phyloP scores from a whole-genome alignment of 1,140 invertebrate species.

The Lerema accius region DNA sequence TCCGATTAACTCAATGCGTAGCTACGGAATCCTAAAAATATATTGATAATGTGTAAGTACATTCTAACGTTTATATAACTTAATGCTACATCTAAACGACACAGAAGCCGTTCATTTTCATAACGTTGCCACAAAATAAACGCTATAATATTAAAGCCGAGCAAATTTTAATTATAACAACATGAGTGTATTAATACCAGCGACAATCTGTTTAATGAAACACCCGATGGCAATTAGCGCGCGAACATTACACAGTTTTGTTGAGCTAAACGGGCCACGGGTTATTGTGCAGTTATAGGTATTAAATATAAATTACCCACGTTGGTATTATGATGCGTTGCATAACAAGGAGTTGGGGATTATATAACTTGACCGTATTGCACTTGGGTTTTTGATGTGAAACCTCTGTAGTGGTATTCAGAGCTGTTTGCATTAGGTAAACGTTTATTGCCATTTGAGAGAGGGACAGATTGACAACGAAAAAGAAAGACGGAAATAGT shows the following conservation, averaged over 20 bases:
- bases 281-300: constrained; percentile 34
- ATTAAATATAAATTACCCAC: constrained; percentile 25
- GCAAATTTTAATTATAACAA: constrained; percentile 20
- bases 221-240: constrained; percentile 33
- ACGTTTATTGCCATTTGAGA: too few relatives aligned
- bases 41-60: too few relatives aligned
- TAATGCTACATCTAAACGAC: not conserved
- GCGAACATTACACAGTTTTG: constrained; percentile 36
- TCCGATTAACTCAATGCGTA: too few relatives aligned
- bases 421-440: too few relatives aligned
- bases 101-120: not conserved
- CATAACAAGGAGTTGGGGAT: not conserved
- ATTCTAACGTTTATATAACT: not conserved
- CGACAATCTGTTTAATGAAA: constrained; percentile 37
- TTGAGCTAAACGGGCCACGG: constrained; percentile 32
- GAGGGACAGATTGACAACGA: too few relatives aligned
- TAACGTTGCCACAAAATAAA: constrained; percentile 3
- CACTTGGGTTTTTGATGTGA: too few relatives aligned
- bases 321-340: not conserved
- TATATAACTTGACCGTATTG: too few relatives aligned
- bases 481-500: too few relatives aligned
- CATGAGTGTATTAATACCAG: constrained; percentile 22
- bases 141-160: constrained; percentile 1
- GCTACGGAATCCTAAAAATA: too few relatives aligned
- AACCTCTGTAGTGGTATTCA: too few relatives aligned